Conservation (phyloP, 2,888 invertebrate genomes). For the Heliconius erato region DNA sequence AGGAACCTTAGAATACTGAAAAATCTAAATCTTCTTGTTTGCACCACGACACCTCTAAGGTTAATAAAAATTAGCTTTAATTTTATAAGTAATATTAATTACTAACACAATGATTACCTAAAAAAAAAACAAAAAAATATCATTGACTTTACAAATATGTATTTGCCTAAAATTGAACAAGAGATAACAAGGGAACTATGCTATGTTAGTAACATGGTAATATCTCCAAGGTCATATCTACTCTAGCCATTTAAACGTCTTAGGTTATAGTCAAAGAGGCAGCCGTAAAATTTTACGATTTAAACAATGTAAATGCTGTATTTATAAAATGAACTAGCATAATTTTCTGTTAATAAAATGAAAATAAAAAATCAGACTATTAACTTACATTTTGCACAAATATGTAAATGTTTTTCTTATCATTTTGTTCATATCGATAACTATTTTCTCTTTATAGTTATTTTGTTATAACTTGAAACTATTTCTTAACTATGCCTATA, state of each 20-base stretch:
- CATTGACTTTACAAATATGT: background rate
- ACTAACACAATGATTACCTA: no score
- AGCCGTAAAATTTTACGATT: background rate
- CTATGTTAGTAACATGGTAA: slow-evolving; percentile 11
- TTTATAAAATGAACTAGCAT: background rate
- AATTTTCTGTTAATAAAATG: background rate
- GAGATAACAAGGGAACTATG: background rate
- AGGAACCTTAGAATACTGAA: no score
- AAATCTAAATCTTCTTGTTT: no score
- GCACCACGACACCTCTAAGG: no score
- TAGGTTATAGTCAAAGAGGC: background rate
- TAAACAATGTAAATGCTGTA: background rate
- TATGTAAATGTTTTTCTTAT: background rate
- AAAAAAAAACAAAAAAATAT: no score
- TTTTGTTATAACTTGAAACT: background rate
- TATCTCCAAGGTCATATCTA: slow-evolving; percentile 13
- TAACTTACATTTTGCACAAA: no score
- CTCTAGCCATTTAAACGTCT: slow-evolving; percentile 17
- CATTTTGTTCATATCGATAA: background rate
- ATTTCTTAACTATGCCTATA: background rate
- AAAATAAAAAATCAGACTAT: background rate
- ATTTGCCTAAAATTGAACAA: background rate
- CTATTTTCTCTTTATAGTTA: background rate
- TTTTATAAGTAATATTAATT: no score
- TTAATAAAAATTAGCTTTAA: no score